Evolutionary conservation across 2,888 invertebrate species (phyloP), one percentile per base, ranked within the genome.

Genomic region (Aspidiotus destructor): DNA sequence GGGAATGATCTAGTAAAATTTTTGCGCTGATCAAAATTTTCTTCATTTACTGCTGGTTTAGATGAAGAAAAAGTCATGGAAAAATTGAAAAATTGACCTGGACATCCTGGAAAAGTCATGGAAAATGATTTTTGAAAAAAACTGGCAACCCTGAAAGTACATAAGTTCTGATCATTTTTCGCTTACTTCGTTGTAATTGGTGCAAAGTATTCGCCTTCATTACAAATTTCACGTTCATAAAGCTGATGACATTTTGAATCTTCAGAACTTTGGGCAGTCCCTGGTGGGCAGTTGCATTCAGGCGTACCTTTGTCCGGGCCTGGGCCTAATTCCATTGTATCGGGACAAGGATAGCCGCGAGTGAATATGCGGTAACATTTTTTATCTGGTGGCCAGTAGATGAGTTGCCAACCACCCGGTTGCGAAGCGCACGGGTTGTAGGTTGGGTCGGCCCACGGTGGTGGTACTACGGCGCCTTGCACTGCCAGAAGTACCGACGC

Each of bases 351-450:
- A 73, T 86, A 82, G 13, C 90, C 90, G 41, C 68, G 71, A 81
- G 88, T 86, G 75, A 91, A 92, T 77, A 92, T 92, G 76, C 88
- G 88, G 77, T 92, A 91, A 79, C 92, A 92, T 77, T 87, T 85
- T 71, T 88, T 87, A 76, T 92, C 86, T 1, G 84, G 81, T 9
- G 89, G 87, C 91, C 91, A 92, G 77, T 86, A 90, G 68, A 92
- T 81, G 75, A 90, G 81, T 74, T 91, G 89, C 92, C 92, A 92
- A 60, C 91, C 91, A 71, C 86, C 82, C 0, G 89, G 86, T 76
- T 87, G 84, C 3, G 83, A 80, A 6, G 91, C 89, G 74, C 92
- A 92, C 0, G 92, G 92, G 77, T 92, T 92, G 74, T 84, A 81
- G 71, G 83, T 81, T 1, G 89, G 86, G 76, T 92, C 86, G 63